Conservation (phyloP, 2,113 vertebrate genomes). For the Sylvicapra grimmia region DNA sequence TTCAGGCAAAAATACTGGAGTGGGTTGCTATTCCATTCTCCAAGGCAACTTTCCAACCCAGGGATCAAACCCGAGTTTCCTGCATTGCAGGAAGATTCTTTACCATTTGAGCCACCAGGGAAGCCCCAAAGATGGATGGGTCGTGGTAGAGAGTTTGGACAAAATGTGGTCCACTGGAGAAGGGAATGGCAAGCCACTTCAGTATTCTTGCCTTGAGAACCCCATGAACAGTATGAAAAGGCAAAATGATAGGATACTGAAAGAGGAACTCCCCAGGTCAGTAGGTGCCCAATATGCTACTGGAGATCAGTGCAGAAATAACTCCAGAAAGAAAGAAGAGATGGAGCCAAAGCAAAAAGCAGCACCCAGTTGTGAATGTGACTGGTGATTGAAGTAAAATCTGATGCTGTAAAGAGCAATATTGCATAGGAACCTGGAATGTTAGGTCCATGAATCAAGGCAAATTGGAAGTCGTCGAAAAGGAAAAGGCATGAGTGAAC, state of each 20-base stretch:
- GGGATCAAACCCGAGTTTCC: not conserved
- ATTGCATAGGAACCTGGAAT: not conserved
- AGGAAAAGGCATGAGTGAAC: not conserved
- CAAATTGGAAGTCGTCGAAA: not conserved
- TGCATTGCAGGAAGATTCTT: not conserved
- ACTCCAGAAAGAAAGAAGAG: not conserved
- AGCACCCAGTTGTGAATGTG: not conserved
- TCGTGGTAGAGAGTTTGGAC: not conserved
- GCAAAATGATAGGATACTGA: not conserved
- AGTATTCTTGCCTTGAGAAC: not conserved
- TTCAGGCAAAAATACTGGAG: not conserved
- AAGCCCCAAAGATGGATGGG: not conserved
- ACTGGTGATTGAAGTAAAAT: not conserved
- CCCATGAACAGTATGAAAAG: not conserved
- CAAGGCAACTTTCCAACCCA: not conserved
- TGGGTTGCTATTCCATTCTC: not conserved
- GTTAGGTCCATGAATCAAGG: not conserved
- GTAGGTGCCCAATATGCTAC: not conserved
- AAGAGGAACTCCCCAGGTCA: not conserved
- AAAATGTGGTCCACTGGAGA: not conserved
- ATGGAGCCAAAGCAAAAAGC: fast-evolving
- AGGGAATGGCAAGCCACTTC: not conserved
- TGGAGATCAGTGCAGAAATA: not conserved
- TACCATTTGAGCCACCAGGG: not conserved
- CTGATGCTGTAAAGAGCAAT: not conserved